Conservation (phyloP, 2,797 vertebrate genomes). For the Echeneis naucrates region DNA sequence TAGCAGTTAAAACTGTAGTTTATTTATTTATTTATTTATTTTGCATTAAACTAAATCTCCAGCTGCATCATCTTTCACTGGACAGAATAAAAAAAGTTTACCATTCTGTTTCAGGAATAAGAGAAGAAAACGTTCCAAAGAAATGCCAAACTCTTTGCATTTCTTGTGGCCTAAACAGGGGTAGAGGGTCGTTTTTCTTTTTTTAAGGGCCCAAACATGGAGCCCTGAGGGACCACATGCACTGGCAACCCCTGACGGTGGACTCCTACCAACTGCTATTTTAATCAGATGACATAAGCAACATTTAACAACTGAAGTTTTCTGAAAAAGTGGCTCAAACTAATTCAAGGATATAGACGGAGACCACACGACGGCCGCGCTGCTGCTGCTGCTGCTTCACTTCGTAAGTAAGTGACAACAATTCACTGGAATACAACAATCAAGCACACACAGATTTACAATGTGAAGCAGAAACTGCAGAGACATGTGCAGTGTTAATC, state of each 20-base stretch:
- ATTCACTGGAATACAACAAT: neutral
- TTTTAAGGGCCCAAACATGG: constrained; percentile 61
- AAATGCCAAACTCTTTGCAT: constrained; percentile 65
- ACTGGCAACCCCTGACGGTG: constrained; percentile 28
- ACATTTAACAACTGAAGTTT: constrained; percentile 53
- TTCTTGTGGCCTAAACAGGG: constrained; percentile 61
- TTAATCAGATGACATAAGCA: constrained; percentile 52
- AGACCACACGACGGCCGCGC: constrained; percentile 25
- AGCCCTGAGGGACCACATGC: constrained; percentile 64
- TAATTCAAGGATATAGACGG: constrained; percentile 60
- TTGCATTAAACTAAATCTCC: constrained; percentile 46
- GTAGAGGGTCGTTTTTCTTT: constrained; percentile 55
- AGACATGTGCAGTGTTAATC: neutral
- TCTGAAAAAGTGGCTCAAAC: constrained; percentile 24
- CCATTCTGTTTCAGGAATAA: constrained; percentile 40
- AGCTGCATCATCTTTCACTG: constrained; percentile 55
- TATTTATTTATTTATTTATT: constrained; percentile 41
- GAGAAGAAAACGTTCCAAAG: constrained; percentile 54
- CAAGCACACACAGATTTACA: neutral
- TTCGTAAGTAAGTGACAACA: constrained; percentile 36
- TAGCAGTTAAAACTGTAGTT: constrained; percentile 46
- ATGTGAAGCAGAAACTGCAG: neutral
- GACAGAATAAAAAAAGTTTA: constrained; percentile 25
- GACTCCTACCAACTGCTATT: constrained; percentile 32
- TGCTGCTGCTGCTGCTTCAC: constrained; percentile 9